Conservation (phyloP, 2,113 vertebrate species). For the Malaclemys terrapin region DNA sequence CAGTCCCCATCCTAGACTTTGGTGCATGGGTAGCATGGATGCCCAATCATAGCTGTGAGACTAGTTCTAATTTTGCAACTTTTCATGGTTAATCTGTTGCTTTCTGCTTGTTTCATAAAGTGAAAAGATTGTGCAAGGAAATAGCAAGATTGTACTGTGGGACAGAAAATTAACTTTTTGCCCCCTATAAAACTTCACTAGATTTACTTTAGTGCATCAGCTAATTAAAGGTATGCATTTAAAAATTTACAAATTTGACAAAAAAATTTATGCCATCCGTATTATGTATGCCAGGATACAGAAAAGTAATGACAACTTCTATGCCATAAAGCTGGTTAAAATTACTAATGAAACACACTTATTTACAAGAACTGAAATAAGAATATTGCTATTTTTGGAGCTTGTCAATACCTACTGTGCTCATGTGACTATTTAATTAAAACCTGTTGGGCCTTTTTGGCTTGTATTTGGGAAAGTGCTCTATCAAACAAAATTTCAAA, state of each 20-base stretch:
- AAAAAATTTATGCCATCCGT: neutral
- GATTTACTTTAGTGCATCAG: neutral
- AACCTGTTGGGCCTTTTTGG: neutral
- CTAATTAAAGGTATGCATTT: constrained; percentile 32
- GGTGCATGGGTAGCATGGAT: neutral
- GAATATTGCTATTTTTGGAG: neutral
- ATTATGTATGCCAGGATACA: neutral
- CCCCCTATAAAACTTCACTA: neutral
- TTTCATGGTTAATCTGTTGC: neutral
- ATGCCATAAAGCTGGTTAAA: neutral
- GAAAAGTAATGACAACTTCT: neutral
- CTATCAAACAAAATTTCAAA: neutral
- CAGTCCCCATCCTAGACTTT: neutral
- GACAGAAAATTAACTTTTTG: constrained; percentile 31
- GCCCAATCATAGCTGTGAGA: neutral
- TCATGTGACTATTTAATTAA: neutral
- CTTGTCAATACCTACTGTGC: neutral
- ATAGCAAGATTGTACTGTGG: neutral
- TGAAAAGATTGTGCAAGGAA: neutral
- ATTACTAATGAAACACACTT: neutral
- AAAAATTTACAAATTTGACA: neutral
- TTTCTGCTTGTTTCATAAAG: neutral
- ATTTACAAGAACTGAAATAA: neutral
- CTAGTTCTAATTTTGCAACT: neutral
- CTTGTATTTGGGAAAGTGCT: neutral